phyloP scores from a whole-genome alignment of 2,888 invertebrate genomes.

The Arge pagana region DNA sequence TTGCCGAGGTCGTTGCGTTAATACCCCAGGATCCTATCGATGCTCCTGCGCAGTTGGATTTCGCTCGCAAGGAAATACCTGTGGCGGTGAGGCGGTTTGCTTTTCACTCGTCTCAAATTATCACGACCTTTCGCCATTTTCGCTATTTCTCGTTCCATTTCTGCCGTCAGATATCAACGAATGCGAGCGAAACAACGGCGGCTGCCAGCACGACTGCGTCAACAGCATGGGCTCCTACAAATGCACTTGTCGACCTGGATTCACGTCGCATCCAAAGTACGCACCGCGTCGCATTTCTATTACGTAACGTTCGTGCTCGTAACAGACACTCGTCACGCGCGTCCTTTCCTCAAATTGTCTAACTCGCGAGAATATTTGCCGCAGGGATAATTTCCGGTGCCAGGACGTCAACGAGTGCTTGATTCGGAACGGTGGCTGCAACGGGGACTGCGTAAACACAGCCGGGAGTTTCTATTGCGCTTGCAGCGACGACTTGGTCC shows the following conservation, averaged over 20 bases:
- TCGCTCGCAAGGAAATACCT: conserved; percentile 37
- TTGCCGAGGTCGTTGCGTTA: conserved; percentile 36
- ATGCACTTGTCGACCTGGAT: conserved; percentile 51
- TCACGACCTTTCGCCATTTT: background rate
- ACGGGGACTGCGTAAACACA: conserved; percentile 55
- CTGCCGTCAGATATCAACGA: conserved; percentile 50
- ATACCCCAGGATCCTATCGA: conserved; percentile 34
- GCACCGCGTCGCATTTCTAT: no score
- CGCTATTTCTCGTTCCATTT: conserved; percentile 3
- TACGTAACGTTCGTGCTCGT: no score
- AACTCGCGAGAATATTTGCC: no score
- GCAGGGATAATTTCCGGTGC: conserved; percentile 50
- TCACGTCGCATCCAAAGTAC: conserved; percentile 43
- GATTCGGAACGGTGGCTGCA: conserved; percentile 53
- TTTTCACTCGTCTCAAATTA: background rate
- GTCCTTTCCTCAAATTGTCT: no score
- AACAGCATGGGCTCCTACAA: conserved; percentile 52
- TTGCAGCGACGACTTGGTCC: conserved; percentile 50
- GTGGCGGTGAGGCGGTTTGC: conserved; percentile 42
- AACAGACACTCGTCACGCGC: background rate
- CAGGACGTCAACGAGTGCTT: conserved; percentile 55
- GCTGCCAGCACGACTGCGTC: conserved; percentile 53
- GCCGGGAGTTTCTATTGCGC: conserved; percentile 52
- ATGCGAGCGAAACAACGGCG: conserved; percentile 52
- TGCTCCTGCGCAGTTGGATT: conserved; percentile 41